Conservation (phyloP, 2,113 vertebrate species). For the Montifringilla adamsi region DNA sequence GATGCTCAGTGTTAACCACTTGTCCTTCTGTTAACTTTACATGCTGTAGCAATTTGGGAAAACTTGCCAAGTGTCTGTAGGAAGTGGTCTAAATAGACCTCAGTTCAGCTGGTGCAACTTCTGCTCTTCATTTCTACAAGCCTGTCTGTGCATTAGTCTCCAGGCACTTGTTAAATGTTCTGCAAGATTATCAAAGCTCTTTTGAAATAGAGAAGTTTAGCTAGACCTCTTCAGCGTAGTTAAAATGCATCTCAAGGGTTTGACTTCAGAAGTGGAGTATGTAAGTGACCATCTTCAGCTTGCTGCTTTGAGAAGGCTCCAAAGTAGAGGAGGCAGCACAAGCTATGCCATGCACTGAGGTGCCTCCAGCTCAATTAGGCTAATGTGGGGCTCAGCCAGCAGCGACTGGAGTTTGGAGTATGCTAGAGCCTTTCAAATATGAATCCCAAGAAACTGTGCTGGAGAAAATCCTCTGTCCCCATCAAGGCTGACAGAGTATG, state of each 20-base stretch:
- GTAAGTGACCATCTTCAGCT: background rate
- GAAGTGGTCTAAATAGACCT: background rate
- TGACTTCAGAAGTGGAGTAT: background rate
- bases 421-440: background rate
- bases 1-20: background rate
- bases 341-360: background rate
- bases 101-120: background rate
- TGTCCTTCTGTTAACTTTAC: background rate
- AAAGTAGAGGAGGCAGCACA: background rate
- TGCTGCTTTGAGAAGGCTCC: background rate
- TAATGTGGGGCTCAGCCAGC: background rate
- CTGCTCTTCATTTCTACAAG: background rate
- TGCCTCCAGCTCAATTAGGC: background rate
- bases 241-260: slow-evolving; percentile 32
- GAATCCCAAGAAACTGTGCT: background rate
- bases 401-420: background rate
- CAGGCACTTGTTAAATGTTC: slow-evolving; percentile 42
- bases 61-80: background rate
- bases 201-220: slow-evolving; percentile 37
- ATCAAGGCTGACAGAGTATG: background rate
- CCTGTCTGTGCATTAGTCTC: slow-evolving; percentile 34
- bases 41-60: background rate
- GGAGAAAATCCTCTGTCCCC: background rate
- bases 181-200: slow-evolving; percentile 36
- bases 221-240: background rate